Percentiles rank a stretch among this genome's conserved stretches.
Conservation (phyloP, 1,140 invertebrate genomes). For the Charaxes varanes region DNA sequence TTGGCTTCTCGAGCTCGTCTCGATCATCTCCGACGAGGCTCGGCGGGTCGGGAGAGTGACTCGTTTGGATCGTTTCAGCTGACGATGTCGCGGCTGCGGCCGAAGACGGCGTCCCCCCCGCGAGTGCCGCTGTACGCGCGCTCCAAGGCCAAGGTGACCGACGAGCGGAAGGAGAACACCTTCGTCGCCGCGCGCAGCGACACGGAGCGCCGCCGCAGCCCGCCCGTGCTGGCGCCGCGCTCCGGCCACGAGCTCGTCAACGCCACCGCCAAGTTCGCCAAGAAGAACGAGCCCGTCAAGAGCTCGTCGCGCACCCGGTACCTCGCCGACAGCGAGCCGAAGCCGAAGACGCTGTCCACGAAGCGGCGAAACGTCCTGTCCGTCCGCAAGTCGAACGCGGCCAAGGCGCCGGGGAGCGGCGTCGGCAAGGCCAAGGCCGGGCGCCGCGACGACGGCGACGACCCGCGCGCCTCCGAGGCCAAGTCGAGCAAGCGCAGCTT, state of each 20-base stretch:
- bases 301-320: constrained; percentile 40
- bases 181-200: constrained; percentile 52
- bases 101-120: constrained; percentile 51
- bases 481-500: constrained; percentile 45
- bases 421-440: constrained; percentile 37
- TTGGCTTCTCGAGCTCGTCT: too few species aligned
- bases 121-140: constrained; percentile 50
- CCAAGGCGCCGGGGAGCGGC: constrained; percentile 35
- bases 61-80: constrained; percentile 56
- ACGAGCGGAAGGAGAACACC: constrained; percentile 64
- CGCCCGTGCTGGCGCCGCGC: constrained; percentile 41
- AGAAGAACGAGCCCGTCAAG: constrained; percentile 51
- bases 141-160: constrained; percentile 51
- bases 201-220: constrained; percentile 39
- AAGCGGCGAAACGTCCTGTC: constrained; percentile 55
- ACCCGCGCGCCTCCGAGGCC: constrained; percentile 30
- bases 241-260: constrained; percentile 48
- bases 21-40: too few species aligned
- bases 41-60: too few species aligned
- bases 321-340: constrained; percentile 50
- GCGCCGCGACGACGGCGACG: constrained; percentile 44
- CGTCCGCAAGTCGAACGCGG: constrained; percentile 53
- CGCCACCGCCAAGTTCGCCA: constrained; percentile 46
- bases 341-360: constrained; percentile 46
- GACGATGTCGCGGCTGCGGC: constrained; percentile 53